Evolutionary conservation across 2,113 vertebrate genomes (phyloP).

Genomic region (Ammospiza nelsoni): DNA sequence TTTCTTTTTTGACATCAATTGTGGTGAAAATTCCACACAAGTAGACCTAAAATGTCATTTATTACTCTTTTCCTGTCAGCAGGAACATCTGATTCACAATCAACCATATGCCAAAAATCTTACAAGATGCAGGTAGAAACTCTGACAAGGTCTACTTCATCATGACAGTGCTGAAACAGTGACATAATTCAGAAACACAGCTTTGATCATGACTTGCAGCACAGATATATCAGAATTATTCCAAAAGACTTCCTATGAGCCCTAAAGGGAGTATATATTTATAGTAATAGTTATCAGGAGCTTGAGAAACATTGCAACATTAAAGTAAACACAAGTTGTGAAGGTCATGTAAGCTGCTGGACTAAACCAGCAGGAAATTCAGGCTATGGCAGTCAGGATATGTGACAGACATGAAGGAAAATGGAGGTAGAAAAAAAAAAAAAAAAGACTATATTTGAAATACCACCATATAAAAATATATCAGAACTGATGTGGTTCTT

Average conservation of each 20-base stretch:
- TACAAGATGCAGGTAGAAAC: not conserved
- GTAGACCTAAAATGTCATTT: not conserved
- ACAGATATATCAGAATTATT: not conserved
- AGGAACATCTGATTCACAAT: not conserved
- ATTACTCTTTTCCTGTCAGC: not conserved
- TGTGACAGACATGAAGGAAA: not conserved
- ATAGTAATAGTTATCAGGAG: not conserved
- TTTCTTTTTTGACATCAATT: not conserved
- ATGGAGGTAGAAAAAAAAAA: not conserved
- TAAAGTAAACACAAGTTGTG: not conserved
- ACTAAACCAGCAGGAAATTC: not conserved
- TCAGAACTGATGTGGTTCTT: not conserved
- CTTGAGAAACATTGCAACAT: not conserved
- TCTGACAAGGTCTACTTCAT: not conserved
- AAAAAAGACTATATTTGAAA: conserved; percentile 1
- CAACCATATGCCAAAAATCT: not conserved
- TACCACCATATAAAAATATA: not conserved
- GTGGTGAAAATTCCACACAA: not conserved
- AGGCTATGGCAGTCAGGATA: not conserved
- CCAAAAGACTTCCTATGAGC: not conserved
- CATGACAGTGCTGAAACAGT: not conserved
- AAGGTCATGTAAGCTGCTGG: not conserved
- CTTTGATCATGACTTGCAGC: not conserved
- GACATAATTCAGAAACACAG: not conserved
- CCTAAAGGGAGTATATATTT: not conserved